Evolutionary conservation across 2,113 vertebrate species (phyloP), one percentile per base, ranked within the genome.

Genomic region (Hipposideros armiger): DNA sequence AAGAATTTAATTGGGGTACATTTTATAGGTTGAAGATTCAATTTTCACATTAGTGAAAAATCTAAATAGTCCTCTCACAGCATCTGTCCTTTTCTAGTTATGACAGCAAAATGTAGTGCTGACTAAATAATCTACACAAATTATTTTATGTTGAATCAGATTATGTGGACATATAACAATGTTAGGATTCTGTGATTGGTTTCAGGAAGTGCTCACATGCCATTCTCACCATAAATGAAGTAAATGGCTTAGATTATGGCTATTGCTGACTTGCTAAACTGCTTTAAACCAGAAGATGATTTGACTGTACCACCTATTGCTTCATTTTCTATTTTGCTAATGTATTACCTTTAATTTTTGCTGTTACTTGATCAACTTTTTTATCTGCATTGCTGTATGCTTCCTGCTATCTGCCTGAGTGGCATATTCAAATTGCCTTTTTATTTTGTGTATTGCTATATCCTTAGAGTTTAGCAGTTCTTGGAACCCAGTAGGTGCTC

Each of bases 11-110:
- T 77, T 28, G 14, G 56, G 26, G 36, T 89, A 70, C 36, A 60
- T 95, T 92, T 95, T 50, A n/a, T 45, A 86, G 52, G 19, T 42
- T 80, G 70, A 93, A 60, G 42, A 88, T 76, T 95, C 91, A 70
- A 95, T 70, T 89, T 91, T 91, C 84, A 95, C 32, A 40, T 80
- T 32, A 66, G 67, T 47, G 3, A 81, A 82, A 80, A 87, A 32
- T 52, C 40, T 91, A 95, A 95, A 67, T 67, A 78, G 28, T 66
- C 40, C 14, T 96, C 56, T 62, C 10, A 26, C 28, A 90, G 69
- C 72, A 76, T 74, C 42, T 95, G 62, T 82, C 32, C 32, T 50
- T 92, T 96, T 85, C 64, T 93, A 85, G 70, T 56, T 69, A 83
- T 45, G 72, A 54, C 22, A 95, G 52, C 56, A 69, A 90, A 88